A percentile compares a stretch with the other conserved stretches of the same genome.
phyloP scores from a whole-genome alignment of 2,797 vertebrate genomes.

The Chelon labrosus region DNA sequence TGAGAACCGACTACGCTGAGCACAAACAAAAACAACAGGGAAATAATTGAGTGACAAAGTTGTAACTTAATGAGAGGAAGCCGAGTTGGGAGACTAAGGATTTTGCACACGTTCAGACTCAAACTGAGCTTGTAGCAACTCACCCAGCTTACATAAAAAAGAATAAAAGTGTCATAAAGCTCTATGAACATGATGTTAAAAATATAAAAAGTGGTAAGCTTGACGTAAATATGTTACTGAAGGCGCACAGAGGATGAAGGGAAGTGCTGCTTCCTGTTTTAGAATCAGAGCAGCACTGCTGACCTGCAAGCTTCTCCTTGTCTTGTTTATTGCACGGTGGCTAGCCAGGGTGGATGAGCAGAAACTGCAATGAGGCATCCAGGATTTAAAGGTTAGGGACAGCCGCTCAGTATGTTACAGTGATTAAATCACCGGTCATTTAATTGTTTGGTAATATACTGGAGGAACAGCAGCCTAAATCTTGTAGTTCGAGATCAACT shows the following conservation, averaged over 20 bases:
- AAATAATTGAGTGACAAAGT: conserved; percentile 59
- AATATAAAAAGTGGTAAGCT: not conserved
- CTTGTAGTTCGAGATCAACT: conserved; percentile 15
- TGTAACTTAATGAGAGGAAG: conserved; percentile 53
- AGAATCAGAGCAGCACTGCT: conserved; percentile 52
- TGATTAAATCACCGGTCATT: conserved; percentile 26
- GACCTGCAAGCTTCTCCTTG: conserved; percentile 52
- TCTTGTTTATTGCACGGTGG: conserved; percentile 55
- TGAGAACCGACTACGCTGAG: conserved; percentile 42
- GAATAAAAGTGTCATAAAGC: not conserved
- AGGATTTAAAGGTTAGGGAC: conserved; percentile 39
- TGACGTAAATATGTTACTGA: conserved; percentile 9
- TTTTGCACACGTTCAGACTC: conserved; percentile 18
- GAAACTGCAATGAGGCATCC: conserved; percentile 53
- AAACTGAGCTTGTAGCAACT: not conserved
- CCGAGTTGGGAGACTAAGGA: conserved; percentile 28
- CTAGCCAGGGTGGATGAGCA: conserved; percentile 34
- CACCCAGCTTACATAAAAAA: too few relatives aligned
- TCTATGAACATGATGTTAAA: not conserved
- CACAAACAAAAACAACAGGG: conserved; percentile 57
- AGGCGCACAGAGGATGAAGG: conserved; percentile 2
- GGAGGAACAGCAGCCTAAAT: not conserved
- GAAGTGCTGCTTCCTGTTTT: conserved; percentile 43
- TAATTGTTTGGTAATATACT: conserved; percentile 2
- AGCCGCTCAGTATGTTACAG: conserved; percentile 25